phyloP scores from a whole-genome alignment of 1,140 invertebrate genomes.

The Eupristina koningsbergeri region DNA sequence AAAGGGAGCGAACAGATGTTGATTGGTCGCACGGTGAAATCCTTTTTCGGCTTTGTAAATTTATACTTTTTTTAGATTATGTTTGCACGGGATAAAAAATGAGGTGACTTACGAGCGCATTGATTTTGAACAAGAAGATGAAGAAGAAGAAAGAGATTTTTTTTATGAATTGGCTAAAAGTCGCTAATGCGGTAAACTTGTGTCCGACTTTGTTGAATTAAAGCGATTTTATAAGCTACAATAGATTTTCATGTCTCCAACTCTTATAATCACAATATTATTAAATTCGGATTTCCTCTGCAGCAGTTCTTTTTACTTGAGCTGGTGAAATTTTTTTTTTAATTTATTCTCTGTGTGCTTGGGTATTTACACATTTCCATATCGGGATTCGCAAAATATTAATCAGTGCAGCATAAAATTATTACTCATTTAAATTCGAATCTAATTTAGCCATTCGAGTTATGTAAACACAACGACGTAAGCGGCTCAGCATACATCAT shows the following conservation, averaged over 20 bases:
- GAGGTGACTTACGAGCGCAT: not conserved
- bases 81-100: not conserved
- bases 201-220: not conserved
- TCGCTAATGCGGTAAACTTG: not conserved
- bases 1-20: slow-evolving; percentile 10
- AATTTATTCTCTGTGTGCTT: not conserved
- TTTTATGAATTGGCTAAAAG: not conserved
- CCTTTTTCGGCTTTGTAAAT: slow-evolving; percentile 35
- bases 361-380: not conserved
- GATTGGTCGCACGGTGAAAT: slow-evolving; percentile 16
- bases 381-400: not conserved
- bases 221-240: not conserved
- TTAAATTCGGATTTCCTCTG: not conserved
- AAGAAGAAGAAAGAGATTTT: not conserved
- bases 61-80: slow-evolving; percentile 3
- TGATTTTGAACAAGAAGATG: not conserved
- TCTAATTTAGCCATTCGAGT: not conserved
- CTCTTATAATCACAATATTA: not conserved
- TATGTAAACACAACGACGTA: not conserved
- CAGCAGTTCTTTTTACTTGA: not conserved
- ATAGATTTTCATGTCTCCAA: not conserved
- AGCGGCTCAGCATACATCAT: not conserved
- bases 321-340: not conserved
- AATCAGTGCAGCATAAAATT: not conserved
- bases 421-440: too few species aligned